Base-by-base conservation (phyloP, 2,888 invertebrate genomes). In the Caprella mutica region DNA sequence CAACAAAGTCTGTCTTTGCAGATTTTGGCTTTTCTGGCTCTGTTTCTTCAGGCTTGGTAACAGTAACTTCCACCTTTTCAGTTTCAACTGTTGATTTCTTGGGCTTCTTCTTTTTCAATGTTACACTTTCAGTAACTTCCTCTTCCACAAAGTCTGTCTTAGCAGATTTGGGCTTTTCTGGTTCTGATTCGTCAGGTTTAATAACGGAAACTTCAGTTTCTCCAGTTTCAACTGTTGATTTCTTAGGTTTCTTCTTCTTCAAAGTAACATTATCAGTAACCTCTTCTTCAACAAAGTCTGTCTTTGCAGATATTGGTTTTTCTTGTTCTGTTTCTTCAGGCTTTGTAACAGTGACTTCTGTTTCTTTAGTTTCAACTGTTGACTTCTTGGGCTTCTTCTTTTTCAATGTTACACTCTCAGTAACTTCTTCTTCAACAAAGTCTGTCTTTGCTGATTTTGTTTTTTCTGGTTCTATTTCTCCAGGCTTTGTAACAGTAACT, bases 201-300 rank as follows among this genome's bases (percentile, higher is more conserved):
- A 84, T 85, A 17, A 87, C 77, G 0, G 83, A 86, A 24, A 85
- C 77, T 71, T 81, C 81, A 70, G 79, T 77, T 60, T 72, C 71
- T 6, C 72, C 66, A 59, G 72, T 69, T 2, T 69, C 69, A 26
- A 67, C 67, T 5, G 66, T 58, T 19, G 67, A 66, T 24, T 66
- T 65, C n/a, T 42, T 42, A 6, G 42, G 42, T 19, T 42, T 5
- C 21, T 66, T 65, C 62, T 69, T 61, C 43, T 67, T 60, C 23
- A 57, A 61, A 65, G 70, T 72, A 1, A 75, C 70, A 0, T 70
- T 70, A 8, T 75, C 69, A 60, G 75, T 74, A 24, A 72, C 71
- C 56, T 74, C 74, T 42, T 71, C 68, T 1, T 75, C 55, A 8
- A 46, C n/a, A n/a, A n/a, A n/a, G n/a, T n/a, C n/a, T n/a, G n/a